Percentiles rank a stretch among this genome's conserved stretches.
Conservation (phyloP, 2,113 vertebrate species). For the Indicator indicator region DNA sequence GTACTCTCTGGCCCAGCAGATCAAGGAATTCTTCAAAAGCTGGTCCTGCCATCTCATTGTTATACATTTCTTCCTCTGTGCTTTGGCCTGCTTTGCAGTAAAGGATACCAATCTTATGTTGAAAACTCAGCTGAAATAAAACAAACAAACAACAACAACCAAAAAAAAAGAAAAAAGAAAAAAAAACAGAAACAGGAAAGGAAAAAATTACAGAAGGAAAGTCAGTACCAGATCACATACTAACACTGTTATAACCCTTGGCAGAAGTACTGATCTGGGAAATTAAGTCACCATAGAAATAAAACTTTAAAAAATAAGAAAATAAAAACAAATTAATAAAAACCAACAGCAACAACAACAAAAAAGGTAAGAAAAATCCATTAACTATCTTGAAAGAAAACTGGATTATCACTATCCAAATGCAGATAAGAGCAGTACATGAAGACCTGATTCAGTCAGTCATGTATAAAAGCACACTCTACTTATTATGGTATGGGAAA, state of each 20-base stretch:
- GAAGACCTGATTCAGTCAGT: not conserved
- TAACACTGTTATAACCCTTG: not conserved
- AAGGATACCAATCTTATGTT: slow-evolving; percentile 96
- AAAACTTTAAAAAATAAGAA: no score
- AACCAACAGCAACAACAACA: no score
- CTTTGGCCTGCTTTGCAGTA: slow-evolving; percentile 97
- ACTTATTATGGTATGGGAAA: not conserved
- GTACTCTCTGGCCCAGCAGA: slow-evolving; percentile 94
- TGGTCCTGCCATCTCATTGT: slow-evolving; percentile 92
- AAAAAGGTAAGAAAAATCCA: not conserved
- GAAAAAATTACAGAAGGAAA: not conserved
- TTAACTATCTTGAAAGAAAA: not conserved
- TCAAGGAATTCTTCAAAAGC: slow-evolving; percentile 96
- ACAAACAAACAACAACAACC: not conserved
- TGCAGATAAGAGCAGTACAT: not conserved
- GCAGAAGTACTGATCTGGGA: not conserved
- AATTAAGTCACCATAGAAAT: not conserved
- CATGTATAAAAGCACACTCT: not conserved
- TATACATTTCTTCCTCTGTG: slow-evolving; percentile 99
- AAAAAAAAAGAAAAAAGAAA: not conserved
- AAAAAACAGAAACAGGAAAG: not conserved
- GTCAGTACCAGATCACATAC: not conserved
- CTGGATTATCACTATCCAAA: not conserved
- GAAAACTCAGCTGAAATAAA: slow-evolving; percentile 92
- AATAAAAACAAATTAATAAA: no score